Base-by-base conservation (phyloP, 2,113 vertebrate genomes). In the Caloenas nicobarica region DNA sequence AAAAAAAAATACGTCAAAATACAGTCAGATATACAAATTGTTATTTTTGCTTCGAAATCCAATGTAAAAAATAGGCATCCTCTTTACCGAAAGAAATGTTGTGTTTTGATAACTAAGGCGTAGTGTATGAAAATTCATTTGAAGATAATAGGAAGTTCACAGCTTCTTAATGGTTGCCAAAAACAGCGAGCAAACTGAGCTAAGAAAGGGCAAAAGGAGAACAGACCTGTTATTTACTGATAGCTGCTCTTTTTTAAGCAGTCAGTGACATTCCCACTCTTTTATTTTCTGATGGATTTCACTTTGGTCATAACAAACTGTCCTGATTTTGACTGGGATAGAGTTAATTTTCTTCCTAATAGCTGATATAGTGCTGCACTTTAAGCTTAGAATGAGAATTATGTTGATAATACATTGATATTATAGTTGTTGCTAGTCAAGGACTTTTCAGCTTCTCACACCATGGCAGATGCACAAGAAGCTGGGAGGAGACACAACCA, bases 241-340 rank as follows among this genome's bases (percentile, higher is more conserved):
- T 51, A 81, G 71, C 46, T 85, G 57, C 51, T 73, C 33, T 62
- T 84, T 93, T 71, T 94, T 66, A 85, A 95, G 77, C 40, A 23
- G 78, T 53, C 78, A 29, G 76, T 93, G 77, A 81, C 71, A 73
- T 69, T 88, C 78, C 48, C 56, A 48, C 68, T 92, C 65, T 97
- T 94, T 78, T 36, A 51, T 89, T 73, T 66, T 84, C 50, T 61
- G 54, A 24, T n/a, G 36, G 46, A 31, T 91, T 96, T 90, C 54
- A 65, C 78, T 97, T 98, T 97, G 93, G 96, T 96, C 94, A 34
- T 76, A 56, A 51, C 29, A 93, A 46, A 46, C 8, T 46, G 44
- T 46, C 44, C 44, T 46, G 44, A 19, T 46, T 46, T 18, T 46
- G 44, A 10, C 44, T 46, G 18, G 44, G 18, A 46, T 46, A 19